phyloP scores from a whole-genome alignment of 2,113 vertebrate genomes.

The Azemiops feae region DNA sequence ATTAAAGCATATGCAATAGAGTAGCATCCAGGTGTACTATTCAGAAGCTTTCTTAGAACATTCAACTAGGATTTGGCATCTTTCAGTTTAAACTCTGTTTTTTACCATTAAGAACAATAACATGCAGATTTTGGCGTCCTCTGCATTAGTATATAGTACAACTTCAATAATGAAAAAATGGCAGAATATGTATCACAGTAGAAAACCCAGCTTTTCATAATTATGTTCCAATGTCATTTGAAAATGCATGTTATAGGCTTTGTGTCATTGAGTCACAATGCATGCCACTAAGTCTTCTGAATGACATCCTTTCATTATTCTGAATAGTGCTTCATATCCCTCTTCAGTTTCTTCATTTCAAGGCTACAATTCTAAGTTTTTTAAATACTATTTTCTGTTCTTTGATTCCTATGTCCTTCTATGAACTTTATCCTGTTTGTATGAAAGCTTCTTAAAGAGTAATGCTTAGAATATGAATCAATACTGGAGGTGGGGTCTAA shows the following conservation, averaged over 20 bases:
- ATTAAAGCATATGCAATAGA: background rate
- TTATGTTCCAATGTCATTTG: background rate
- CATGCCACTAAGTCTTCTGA: background rate
- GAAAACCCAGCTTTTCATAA: background rate
- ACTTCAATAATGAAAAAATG: background rate
- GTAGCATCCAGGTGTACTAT: background rate
- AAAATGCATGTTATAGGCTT: background rate
- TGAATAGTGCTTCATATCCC: background rate
- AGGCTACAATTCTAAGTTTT: background rate
- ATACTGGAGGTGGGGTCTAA: background rate
- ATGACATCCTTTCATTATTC: background rate
- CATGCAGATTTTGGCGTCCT: background rate
- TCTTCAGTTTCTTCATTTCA: background rate
- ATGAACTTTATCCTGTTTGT: background rate
- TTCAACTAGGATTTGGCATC: background rate
- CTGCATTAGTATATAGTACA: background rate
- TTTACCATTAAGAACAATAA: background rate
- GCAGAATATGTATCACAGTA: background rate
- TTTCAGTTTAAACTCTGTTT: background rate
- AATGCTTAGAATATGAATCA: background rate
- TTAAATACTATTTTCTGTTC: background rate
- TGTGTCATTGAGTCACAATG: background rate
- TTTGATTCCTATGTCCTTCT: background rate
- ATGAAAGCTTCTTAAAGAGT: background rate
- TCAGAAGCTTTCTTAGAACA: background rate